Percentiles rank a stretch among this genome's conserved stretches.
Conservation (phyloP, 2,797 vertebrate genomes). For the Pseudochromis fuscus region DNA sequence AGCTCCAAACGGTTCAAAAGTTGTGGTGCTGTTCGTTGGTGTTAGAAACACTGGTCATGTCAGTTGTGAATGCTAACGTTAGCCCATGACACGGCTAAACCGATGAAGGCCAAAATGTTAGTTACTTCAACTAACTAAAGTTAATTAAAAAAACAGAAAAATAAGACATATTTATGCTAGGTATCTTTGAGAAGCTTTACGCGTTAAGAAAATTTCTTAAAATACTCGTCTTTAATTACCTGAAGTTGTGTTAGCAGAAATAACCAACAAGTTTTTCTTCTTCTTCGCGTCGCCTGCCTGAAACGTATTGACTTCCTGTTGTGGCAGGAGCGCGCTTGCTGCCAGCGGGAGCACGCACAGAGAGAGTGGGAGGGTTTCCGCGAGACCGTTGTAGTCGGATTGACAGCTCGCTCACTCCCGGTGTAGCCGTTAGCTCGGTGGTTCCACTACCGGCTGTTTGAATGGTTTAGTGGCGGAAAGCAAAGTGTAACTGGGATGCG, state of each 20-base stretch:
- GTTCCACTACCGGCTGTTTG: conserved; percentile 24
- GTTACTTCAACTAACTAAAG: neutral
- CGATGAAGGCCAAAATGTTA: conserved; percentile 6
- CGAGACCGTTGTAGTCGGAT: conserved; percentile 29
- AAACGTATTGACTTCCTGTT: conserved; percentile 16
- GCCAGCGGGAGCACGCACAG: conserved; percentile 11
- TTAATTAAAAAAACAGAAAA: neutral
- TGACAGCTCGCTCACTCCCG: conserved; percentile 57
- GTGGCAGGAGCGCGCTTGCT: conserved; percentile 9
- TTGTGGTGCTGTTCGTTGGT: neutral
- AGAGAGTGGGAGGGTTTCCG: conserved; percentile 29
- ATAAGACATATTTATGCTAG: accelerated
- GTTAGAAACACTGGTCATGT: conserved; percentile 8
- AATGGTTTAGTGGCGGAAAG: conserved; percentile 53
- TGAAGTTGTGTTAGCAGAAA: conserved; percentile 30
- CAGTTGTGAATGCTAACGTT: conserved; percentile 66
- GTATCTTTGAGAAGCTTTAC: accelerated
- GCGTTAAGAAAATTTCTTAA: neutral
- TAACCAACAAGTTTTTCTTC: conserved; percentile 20
- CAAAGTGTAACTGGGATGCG: conserved; percentile 48
- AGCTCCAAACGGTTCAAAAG: accelerated
- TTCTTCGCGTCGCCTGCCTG: neutral
- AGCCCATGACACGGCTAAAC: conserved; percentile 77
- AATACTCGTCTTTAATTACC: conserved; percentile 11
- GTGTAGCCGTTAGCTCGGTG: conserved; percentile 53